Evolutionary conservation across 2,113 vertebrate genomes (phyloP).

Genomic region (Bombycilla garrulus): DNA sequence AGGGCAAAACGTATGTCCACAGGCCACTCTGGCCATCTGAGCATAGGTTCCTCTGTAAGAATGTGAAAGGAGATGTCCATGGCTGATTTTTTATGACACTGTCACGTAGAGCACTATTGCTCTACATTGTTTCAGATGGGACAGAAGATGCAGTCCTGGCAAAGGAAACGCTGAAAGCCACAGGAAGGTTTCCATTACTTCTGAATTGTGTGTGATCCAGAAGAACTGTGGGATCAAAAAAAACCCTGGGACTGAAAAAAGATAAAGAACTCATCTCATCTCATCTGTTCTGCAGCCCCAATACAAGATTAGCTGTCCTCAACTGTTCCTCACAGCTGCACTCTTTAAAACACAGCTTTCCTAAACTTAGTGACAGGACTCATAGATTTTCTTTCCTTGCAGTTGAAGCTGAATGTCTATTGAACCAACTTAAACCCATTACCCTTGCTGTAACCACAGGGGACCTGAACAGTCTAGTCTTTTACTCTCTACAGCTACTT

Average conservation of each 20-base stretch:
- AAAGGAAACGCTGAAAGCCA: not conserved
- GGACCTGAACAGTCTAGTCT: conserved; percentile 31
- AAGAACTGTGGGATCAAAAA: not conserved
- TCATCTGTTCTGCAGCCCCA: not conserved
- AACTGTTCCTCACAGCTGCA: not conserved
- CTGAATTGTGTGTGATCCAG: not conserved
- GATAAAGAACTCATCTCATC: not conserved
- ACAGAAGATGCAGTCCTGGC: not conserved
- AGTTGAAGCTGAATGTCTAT: conserved; percentile 21
- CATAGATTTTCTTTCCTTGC: conserved; percentile 41
- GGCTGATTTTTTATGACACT: not conserved
- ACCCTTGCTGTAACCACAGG: conserved; percentile 32
- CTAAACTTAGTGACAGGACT: conserved; percentile 20
- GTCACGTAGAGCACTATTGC: fast-evolving
- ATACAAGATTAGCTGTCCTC: conserved; percentile 6
- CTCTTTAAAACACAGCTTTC: conserved; percentile 31
- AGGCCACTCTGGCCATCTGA: not conserved
- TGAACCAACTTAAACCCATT: conserved; percentile 53
- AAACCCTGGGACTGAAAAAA: not conserved
- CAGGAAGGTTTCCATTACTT: not conserved
- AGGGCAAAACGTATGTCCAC: fast-evolving
- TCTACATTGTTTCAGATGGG: not conserved
- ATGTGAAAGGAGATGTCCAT: not conserved
- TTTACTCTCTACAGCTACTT: conserved; percentile 32
- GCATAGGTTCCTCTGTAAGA: not conserved